Conservation (phyloP, 2,113 vertebrate genomes). For the Regulus satrapa region DNA sequence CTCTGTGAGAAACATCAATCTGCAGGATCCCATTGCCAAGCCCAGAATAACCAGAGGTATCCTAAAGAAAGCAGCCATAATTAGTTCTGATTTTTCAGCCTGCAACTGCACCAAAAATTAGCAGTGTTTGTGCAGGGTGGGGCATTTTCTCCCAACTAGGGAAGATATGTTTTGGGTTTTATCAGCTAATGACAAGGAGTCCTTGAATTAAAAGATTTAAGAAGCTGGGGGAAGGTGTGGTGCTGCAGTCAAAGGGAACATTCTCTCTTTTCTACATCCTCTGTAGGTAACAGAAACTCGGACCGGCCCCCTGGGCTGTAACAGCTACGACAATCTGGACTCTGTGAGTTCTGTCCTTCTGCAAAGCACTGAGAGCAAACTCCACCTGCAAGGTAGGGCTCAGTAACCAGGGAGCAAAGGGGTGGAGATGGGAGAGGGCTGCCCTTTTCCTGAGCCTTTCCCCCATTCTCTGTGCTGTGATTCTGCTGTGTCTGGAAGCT, state of each 20-base stretch:
- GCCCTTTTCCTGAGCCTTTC: not conserved
- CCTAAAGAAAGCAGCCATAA: not conserved
- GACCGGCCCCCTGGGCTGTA: conserved; percentile 96
- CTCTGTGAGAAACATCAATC: not conserved
- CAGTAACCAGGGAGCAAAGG: conserved; percentile 56
- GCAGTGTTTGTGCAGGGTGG: not conserved
- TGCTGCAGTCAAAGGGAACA: not conserved
- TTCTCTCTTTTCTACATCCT: not conserved
- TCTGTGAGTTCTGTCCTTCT: conserved; percentile 98
- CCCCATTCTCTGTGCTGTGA: not conserved
- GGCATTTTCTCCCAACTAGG: not conserved
- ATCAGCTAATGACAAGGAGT: not conserved
- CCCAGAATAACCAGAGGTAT: not conserved
- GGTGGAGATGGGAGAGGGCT: not conserved
- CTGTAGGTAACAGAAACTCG: conserved; percentile 95
- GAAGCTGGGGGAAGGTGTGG: not conserved
- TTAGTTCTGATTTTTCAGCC: not conserved
- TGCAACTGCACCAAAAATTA: not conserved
- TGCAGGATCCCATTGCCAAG: not conserved
- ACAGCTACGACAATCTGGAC: conserved; percentile 99
- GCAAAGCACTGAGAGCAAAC: conserved; percentile 98
- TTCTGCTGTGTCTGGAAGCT: not conserved
- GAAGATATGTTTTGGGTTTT: not conserved
- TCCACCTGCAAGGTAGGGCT: conserved; percentile 94
- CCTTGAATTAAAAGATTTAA: not conserved